Percentiles rank a stretch among this genome's conserved stretches.
These are phyloP conservation scores for Cercopithecus neglectus DNA, from an alignment of 2,797 vertebrate species.

Conservation along the genomic window DNA sequence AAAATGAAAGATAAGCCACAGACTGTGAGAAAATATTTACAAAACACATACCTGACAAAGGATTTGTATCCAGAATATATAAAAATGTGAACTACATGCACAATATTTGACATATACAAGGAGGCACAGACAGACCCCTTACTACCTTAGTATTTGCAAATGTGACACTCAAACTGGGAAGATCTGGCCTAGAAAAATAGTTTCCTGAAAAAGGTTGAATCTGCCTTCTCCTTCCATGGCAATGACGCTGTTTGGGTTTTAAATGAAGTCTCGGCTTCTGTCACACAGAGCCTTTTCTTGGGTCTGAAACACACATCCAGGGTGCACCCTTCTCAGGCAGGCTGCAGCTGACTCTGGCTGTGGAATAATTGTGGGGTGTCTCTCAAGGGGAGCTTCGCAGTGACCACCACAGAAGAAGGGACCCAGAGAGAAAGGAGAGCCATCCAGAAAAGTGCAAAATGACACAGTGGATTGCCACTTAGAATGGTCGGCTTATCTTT, in stretches of 20 bases:
- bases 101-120: accelerated
- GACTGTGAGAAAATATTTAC: not conserved
- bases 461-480: accelerated
- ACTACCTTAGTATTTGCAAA: not conserved
- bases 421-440: constrained; percentile 56
- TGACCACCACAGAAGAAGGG: constrained; percentile 53
- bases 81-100: not conserved
- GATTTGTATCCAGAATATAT: not conserved
- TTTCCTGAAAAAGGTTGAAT: not conserved
- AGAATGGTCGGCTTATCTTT: not conserved
- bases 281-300: not conserved
- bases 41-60: not conserved
- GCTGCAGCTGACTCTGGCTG: constrained; percentile 39
- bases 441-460: too few relatives aligned
- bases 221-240: not conserved
- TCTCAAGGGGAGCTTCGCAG: constrained; percentile 71
- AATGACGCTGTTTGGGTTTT: not conserved
- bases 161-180: not conserved
- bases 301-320: not conserved
- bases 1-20: not conserved
- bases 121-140: not conserved
- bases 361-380: constrained; percentile 56
- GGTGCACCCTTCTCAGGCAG: not conserved
- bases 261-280: not conserved
- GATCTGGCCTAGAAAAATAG: not conserved